Base-by-base conservation (phyloP, 2,113 vertebrate species). In the Aldabrachelys gigantea region DNA sequence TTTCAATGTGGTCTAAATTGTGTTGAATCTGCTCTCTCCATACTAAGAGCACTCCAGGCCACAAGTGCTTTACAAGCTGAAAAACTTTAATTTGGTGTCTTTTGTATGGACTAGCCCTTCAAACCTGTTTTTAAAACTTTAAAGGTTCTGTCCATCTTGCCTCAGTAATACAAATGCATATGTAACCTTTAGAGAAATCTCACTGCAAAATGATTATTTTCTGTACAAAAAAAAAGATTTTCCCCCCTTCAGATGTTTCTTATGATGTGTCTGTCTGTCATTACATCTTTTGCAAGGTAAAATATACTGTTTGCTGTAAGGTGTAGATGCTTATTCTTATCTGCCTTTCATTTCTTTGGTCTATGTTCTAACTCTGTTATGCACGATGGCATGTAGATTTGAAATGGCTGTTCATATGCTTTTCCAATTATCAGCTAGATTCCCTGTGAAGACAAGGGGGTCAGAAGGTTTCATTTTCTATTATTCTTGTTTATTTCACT, bases 11-110 rank as follows among this genome's bases (percentile, higher is more conserved):
- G 82, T 89, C 85, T 80, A 97, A 97, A 97, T 92, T 95, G 78
- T 96, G 94, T 92, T 91, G 96, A 96, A 96, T 96, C 82, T 95
- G 53, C 80, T 88, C 72, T 92, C 85, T 96, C 94, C 91, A 93
- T 97, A 89, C 87, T 95, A 95, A 94, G 93, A 84, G 59, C 92
- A 50, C 85, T 97, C 57, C 91, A 62, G 88, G 94, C 94, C 92
- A 91, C 79, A 93, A 85, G 81, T 50, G 22, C 79, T 85, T 72
- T 92, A 94, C 76, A 94, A 93, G 90, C 88, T 89, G 76, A 96
- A 12, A 27, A 96, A 93, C 91, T 91, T 95, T 89, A 90, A 91
- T 96, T 96, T 83, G 49, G 87, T 96, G 79, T 59, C 19, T 84
- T 96, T 87, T 92, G 89, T 90, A 92, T 19, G 92, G 80, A 89